Percentiles rank a stretch among this genome's conserved stretches.
Conservation (phyloP, 2,888 invertebrate species). For the Falcaria lacertinaria region DNA sequence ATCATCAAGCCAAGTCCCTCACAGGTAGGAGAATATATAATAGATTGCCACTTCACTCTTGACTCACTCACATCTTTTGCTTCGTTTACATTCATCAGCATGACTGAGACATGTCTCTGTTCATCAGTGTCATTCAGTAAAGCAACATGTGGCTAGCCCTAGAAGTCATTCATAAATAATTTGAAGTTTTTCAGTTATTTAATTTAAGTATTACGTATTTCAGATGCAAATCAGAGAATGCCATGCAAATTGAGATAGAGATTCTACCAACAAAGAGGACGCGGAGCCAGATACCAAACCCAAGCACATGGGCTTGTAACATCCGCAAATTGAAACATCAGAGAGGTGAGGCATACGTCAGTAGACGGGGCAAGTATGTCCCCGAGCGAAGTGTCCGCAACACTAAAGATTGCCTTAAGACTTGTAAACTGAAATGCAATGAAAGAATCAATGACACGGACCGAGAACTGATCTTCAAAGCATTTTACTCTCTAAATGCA, state of each 20-base stretch:
- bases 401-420: slow-evolving; percentile 62
- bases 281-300: slow-evolving; percentile 50
- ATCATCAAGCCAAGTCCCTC: no score
- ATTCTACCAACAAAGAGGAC: slow-evolving; percentile 30
- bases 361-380: slow-evolving; percentile 60
- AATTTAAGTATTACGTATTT: slow-evolving; percentile 16
- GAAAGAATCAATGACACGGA: slow-evolving; percentile 57
- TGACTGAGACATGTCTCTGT: no score
- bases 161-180: no score
- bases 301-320: slow-evolving; percentile 66
- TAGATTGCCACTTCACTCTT: no score
- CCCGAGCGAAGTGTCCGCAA: slow-evolving; percentile 55
- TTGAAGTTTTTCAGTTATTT: no score
- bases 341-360: slow-evolving; percentile 65
- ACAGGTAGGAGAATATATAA: no score
- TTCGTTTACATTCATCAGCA: no score
- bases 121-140: no score
- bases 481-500: slow-evolving; percentile 61
- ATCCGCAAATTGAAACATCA: slow-evolving; percentile 65
- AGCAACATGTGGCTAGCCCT: no score
- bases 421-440: slow-evolving; percentile 66
- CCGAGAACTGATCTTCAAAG: slow-evolving; percentile 63
- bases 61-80: no score
- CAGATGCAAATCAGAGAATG: slow-evolving; percentile 38
- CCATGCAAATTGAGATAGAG: slow-evolving; percentile 18